Base-by-base conservation (phyloP, 2,888 invertebrate genomes). In the Hemicrepidius hirtus region DNA sequence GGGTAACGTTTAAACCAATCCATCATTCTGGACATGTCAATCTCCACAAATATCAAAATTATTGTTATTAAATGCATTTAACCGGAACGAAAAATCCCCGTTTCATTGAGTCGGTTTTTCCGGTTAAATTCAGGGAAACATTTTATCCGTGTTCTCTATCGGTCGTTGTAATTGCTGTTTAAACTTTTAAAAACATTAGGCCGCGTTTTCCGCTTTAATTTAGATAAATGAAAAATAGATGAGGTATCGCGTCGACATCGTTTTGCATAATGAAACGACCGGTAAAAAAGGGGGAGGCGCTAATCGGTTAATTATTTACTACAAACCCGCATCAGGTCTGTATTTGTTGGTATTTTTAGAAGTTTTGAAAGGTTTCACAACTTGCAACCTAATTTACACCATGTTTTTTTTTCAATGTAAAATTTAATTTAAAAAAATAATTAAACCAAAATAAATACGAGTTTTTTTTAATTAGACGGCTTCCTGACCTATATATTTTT, bases 241-340 rank as follows among this genome's bases (percentile, higher is more conserved):
- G 16, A 32, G 46, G 9, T 5, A 40, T 18, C 16, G 46, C 18
- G 46, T 18, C 46, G 46, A 46, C 46, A 46, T 18, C 46, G 46
- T 18, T 46, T 46, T 46, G 18, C 18, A 46, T 46, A 46, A 46
- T 46, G 46, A 46, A 46, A 46, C 46, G 20, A 6, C 46, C 40
- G 13, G 18, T 40, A 40, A 18, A 46, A 46, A 46, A 16, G 46
- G 18, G 18, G 6, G 46, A 10, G 18, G 6, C 46, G 18, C 18
- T 46, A 46, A 46, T 46, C 10, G 46, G 46, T 46, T 46, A 46
- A 46, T 46, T 46, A 46, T 46, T 46, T 46, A 46, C 20, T 46
- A 18, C 20, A 18, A 46, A 46, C 46, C 18, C 18, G 46, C 18
- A 46, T 18, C 20, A n/a, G n/a, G 46, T 20, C 46, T 5, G 9